Conservation (phyloP, 2,797 vertebrate species). For the Pogoniulus pusillus region DNA sequence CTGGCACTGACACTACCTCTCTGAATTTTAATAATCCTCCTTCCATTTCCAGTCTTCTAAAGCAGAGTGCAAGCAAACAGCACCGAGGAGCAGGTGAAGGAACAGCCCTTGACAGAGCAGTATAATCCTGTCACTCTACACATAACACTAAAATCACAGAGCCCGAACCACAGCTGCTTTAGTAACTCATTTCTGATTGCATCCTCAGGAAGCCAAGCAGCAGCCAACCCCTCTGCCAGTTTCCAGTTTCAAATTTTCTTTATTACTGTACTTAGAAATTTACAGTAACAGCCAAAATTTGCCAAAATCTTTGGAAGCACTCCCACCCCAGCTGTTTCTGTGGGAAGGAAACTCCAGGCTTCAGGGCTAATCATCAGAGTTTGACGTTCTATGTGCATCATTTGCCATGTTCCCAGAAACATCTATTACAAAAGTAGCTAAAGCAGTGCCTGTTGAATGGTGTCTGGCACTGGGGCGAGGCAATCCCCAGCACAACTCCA, state of each 20-base stretch:
- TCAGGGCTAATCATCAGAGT: slow-evolving; percentile 6
- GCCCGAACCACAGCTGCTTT: background rate
- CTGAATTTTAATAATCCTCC: background rate
- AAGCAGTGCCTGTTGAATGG: background rate
- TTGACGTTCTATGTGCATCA: slow-evolving; percentile 35
- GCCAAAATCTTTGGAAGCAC: slow-evolving; percentile 8
- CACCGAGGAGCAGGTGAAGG: background rate
- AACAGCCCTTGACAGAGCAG: background rate
- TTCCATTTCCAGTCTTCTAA: background rate
- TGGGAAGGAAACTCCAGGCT: background rate
- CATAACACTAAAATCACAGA: background rate
- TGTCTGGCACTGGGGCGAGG: no score
- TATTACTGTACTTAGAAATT: slow-evolving; percentile 39
- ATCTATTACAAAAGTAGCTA: background rate
- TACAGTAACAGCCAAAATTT: slow-evolving; percentile 28
- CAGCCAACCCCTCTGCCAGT: slow-evolving; percentile 7
- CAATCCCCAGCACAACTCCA: no score
- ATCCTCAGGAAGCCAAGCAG: slow-evolving; percentile 13
- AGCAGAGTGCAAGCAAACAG: background rate
- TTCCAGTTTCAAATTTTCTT: slow-evolving; percentile 35
- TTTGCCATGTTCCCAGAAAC: slow-evolving; percentile 20
- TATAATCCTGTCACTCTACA: background rate
- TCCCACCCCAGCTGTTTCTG: slow-evolving; percentile 14
- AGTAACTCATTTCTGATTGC: slow-evolving; percentile 30
- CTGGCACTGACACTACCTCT: background rate